A percentile compares a stretch with the other conserved stretches of the same genome.
Conservation (phyloP, 1,140 invertebrate genomes). For the Bombus difficillimus region DNA sequence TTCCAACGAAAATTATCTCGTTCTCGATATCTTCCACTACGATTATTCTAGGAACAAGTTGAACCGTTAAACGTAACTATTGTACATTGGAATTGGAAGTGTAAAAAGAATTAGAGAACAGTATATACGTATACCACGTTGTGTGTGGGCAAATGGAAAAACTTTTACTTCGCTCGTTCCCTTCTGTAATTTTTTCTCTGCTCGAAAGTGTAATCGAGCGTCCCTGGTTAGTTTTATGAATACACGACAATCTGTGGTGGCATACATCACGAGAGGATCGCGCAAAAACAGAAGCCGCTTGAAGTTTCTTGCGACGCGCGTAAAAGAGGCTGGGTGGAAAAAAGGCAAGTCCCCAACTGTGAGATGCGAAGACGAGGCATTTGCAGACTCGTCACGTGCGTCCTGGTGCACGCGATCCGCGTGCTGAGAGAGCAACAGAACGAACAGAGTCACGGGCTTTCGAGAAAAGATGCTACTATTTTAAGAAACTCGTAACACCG, state of each 20-base stretch:
- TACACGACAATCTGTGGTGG: background rate
- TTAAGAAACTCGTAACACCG: background rate
- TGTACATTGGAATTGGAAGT: background rate
- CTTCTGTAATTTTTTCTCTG: background rate
- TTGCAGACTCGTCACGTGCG: slow-evolving; percentile 25
- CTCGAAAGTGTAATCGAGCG: background rate
- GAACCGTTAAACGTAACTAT: background rate
- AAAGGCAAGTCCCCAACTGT: background rate
- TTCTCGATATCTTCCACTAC: no score
- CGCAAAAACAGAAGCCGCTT: background rate
- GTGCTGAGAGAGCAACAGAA: background rate
- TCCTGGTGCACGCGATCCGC: slow-evolving; percentile 11
- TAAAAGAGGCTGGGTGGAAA: background rate
- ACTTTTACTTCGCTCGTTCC: background rate
- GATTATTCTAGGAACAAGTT: no score
- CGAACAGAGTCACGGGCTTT: background rate
- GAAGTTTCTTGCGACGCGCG: background rate
- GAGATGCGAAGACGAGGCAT: background rate
- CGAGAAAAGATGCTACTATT: slow-evolving; percentile 2
- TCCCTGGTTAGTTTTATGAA: background rate
- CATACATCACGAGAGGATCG: background rate
- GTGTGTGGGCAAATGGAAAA: background rate
- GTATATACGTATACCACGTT: background rate
- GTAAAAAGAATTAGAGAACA: background rate
- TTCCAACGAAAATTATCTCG: no score